These are phyloP conservation scores for Aurelia sp. DNA, from an alignment of 30 jellyfish, hydroid and myxozoan species.

Conservation along the genomic window DNA sequence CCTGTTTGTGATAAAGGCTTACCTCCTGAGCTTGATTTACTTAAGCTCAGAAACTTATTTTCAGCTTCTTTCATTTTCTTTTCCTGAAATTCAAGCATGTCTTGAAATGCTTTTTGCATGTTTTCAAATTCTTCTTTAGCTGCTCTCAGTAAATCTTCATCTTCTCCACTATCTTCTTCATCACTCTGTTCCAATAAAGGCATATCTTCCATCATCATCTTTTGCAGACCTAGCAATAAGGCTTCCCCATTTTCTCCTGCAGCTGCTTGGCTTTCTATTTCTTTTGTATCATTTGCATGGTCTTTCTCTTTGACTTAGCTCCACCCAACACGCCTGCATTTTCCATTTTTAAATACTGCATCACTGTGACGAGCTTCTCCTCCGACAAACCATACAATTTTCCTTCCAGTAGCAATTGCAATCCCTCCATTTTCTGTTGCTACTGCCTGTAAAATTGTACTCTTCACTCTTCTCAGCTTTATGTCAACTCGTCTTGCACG, in stretches of 20 bases:
- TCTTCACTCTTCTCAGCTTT: background rate
- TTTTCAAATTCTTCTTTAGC: conserved; percentile 44
- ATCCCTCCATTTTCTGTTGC: conserved; percentile 18
- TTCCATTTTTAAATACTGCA: conserved; percentile 14
- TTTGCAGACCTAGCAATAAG: conserved; percentile 33
- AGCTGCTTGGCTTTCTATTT: conserved; percentile 52
- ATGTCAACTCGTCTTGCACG: too few species aligned
- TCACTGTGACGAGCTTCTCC: conserved; percentile 22
- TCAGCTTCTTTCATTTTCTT: conserved; percentile 54
- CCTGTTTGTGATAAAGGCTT: conserved; percentile 39
- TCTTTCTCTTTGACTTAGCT: conserved; percentile 34
- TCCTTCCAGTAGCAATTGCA: conserved; percentile 22
- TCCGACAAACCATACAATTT: conserved; percentile 9
- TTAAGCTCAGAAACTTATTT: conserved; percentile 25
- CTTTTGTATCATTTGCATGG: conserved; percentile 37
- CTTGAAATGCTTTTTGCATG: conserved; percentile 25
- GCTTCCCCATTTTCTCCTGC: conserved; percentile 51
- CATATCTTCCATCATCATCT: conserved; percentile 12
- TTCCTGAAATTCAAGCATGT: conserved; percentile 22
- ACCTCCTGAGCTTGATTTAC: conserved; percentile 1
- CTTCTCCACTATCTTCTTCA: conserved; percentile 33
- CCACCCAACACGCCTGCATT: conserved; percentile 27
- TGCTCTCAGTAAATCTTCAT: conserved; percentile 33
- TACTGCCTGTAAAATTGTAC: conserved; percentile 14
- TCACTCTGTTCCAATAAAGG: conserved; percentile 32